Conservation (phyloP, 2,888 invertebrate genomes). For the Limnephilus rhombicus region DNA sequence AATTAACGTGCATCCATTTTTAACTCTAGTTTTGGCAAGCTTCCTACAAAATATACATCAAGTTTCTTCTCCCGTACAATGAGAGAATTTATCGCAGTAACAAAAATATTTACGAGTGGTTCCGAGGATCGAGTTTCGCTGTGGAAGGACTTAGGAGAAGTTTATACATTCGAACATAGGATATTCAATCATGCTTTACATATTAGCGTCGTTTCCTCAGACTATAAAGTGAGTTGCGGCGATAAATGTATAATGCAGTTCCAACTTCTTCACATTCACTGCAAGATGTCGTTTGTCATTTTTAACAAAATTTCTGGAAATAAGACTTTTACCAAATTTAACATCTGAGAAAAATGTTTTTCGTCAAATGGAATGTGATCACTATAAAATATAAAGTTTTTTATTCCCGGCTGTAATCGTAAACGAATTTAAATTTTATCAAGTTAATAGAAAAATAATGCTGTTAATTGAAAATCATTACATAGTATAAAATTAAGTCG, state of each 20-base stretch:
- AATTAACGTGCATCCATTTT: too few relatives aligned
- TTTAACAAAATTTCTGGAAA: background rate
- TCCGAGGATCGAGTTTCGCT: background rate
- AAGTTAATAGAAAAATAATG: too few relatives aligned
- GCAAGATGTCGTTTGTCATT: background rate
- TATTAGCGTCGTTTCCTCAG: constrained; percentile 34
- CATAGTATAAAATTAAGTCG: too few relatives aligned
- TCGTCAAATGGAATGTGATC: too few relatives aligned
- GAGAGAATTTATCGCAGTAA: background rate
- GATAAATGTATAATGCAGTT: constrained; percentile 14
- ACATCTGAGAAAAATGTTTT: too few relatives aligned
- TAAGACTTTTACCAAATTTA: background rate
- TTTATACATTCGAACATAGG: background rate
- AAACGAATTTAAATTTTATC: too few relatives aligned
- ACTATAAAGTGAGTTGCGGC: constrained; percentile 26
- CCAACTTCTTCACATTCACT: background rate
- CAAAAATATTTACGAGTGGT: too few relatives aligned
- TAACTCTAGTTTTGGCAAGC: too few relatives aligned
- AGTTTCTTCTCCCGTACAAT: background rate
- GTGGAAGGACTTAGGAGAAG: background rate
- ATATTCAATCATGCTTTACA: constrained; percentile 33
- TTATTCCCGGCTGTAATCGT: too few relatives aligned
- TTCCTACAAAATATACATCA: too few relatives aligned
- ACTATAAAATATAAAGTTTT: too few relatives aligned
- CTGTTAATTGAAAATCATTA: too few relatives aligned